phyloP scores from a whole-genome alignment of 2,113 vertebrate species.

The Propithecus coquereli region DNA sequence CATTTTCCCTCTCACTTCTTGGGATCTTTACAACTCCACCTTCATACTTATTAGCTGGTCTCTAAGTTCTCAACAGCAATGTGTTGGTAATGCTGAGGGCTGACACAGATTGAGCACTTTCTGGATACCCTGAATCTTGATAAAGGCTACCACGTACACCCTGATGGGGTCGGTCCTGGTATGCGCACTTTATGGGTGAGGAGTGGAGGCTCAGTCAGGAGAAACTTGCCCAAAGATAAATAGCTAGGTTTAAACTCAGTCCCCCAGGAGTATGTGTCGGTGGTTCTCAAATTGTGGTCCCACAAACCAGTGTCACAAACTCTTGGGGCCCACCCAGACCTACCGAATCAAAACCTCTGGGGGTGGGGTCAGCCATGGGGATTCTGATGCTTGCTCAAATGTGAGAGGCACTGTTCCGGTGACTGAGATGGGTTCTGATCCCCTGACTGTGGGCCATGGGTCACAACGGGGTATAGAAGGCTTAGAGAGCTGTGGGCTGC shows the following conservation, averaged over 20 bases:
- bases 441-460: background rate
- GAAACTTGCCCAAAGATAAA: background rate
- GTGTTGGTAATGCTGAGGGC: rapidly evolving
- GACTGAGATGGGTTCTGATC: background rate
- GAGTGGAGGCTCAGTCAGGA: background rate
- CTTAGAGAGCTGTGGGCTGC: background rate
- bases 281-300: background rate
- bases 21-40: background rate
- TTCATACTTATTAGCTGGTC: background rate
- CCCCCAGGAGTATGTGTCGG: background rate
- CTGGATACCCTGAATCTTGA: background rate
- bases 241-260: background rate
- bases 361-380: background rate
- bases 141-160: background rate
- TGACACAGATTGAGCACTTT: background rate
- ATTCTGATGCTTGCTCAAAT: background rate
- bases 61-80: background rate
- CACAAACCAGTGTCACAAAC: background rate
- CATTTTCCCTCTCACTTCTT: background rate
- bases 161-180: background rate
- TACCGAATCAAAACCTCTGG: background rate
- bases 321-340: background rate
- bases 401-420: background rate
- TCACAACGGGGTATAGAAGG: background rate
- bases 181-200: background rate